Base-by-base conservation (phyloP, 1,140 invertebrate species). In the Phocides pigmalion region DNA sequence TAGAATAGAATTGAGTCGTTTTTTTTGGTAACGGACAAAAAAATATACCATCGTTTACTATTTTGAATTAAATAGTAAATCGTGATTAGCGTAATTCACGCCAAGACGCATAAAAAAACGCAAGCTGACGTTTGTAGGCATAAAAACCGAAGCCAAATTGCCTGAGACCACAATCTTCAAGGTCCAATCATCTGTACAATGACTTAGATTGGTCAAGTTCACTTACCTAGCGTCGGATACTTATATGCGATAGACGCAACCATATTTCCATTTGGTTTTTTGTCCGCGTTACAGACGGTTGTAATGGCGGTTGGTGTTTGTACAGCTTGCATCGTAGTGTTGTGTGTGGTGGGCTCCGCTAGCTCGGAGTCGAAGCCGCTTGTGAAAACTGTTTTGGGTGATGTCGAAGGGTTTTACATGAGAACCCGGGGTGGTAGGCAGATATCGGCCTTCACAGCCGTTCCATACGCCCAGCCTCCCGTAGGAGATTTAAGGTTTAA, bases 401-500 rank as follows among this genome's bases (percentile, higher is more conserved):
- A 78, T 58, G 66, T 93, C 2, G 70, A 82, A 5, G 93, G 93
- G 2, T 88, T 89, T 49, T 89, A 87, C 59, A 76, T 93, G 62
- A 81, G 83, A 53, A 90, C 92, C 0, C 82, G 90, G 32, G 82
- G 69, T 41, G 93, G 93, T 0, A 86, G 87, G n/a, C 73, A 82
- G 50, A 91, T 93, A 72, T 76, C 92, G 0, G 93, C 92, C 16
- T 93, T 72, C 78, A 93, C 88, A 66, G 93, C 94, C 2, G 93
- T 96, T 53, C 95, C 95, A 0, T 95, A 93, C 69, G 94, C 95
- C 0, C 77, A 93, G 62, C 94, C 95, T 4, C 95, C 95, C 15
- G 53, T 95, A 12, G 95, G 93, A 15, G 72, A 92, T 0, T 77
- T 95, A 2, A 93, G 95, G 66, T 96, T 96, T 74, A 92, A 93